phyloP scores from a whole-genome alignment of 2,888 invertebrate genomes.

The Mythimna impura region DNA sequence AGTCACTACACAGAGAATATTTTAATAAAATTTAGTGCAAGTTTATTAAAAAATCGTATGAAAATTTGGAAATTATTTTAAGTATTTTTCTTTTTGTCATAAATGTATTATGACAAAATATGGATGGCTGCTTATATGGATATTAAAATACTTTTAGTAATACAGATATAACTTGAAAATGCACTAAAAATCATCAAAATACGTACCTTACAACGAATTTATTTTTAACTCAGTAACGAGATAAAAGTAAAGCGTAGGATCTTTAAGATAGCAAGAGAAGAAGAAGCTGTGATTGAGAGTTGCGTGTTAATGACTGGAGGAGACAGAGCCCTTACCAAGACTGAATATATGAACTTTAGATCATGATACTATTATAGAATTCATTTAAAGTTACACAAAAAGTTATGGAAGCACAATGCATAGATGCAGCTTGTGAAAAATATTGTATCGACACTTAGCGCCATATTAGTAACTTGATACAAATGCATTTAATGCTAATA shows the following conservation, averaged over 20 bases:
- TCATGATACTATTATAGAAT: slow-evolving; percentile 59
- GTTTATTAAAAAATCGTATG: background rate
- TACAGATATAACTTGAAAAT: slow-evolving; percentile 37
- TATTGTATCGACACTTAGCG: slow-evolving; percentile 50
- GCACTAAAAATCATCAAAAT: slow-evolving; percentile 77
- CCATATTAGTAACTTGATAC: slow-evolving; percentile 59
- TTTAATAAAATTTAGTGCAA: slow-evolving; percentile 73
- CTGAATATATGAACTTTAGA: slow-evolving; percentile 49
- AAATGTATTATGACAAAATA: too few relatives aligned
- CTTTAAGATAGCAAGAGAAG: slow-evolving; percentile 75
- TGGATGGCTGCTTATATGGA: background rate
- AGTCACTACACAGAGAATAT: slow-evolving; percentile 78
- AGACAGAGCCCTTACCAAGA: slow-evolving; percentile 70
- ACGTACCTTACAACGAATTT: slow-evolving; percentile 55
- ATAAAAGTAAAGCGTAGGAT: slow-evolving; percentile 72
- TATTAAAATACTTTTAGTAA: background rate
- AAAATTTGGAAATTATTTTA: background rate
- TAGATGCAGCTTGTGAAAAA: slow-evolving; percentile 44
- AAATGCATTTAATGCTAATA: slow-evolving; percentile 53
- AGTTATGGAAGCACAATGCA: slow-evolving; percentile 54
- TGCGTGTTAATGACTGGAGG: slow-evolving; percentile 84
- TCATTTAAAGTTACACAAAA: slow-evolving; percentile 44
- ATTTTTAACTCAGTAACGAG: slow-evolving; percentile 62
- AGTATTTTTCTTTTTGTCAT: background rate
- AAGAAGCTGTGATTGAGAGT: slow-evolving; percentile 78